phyloP scores from a whole-genome alignment of 1,140 invertebrate species.

The Pararge aegeria region DNA sequence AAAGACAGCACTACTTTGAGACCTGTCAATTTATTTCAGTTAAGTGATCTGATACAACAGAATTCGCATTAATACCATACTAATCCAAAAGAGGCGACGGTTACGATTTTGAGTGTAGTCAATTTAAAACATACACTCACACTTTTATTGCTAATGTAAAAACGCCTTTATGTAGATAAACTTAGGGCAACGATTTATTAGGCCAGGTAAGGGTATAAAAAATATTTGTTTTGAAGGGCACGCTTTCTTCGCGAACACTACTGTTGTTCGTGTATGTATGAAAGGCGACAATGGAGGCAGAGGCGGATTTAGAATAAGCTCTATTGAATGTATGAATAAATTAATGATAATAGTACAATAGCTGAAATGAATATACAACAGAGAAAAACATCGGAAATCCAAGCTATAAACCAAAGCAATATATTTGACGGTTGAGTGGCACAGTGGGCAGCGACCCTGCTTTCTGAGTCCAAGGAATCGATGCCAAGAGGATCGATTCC shows the following conservation, averaged over 20 bases:
- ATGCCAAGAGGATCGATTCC: too few relatives aligned
- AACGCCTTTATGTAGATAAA: constrained; percentile 20
- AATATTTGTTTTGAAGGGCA: constrained; percentile 61
- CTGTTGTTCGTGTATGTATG: constrained; percentile 57
- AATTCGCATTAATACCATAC: background rate
- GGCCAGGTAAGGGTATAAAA: constrained; percentile 36
- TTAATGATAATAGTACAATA: too few relatives aligned
- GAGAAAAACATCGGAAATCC: too few relatives aligned
- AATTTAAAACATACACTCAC: constrained; percentile 12
- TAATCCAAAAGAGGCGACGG: constrained; percentile 28
- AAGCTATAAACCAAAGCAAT: too few relatives aligned
- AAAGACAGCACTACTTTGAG: too few relatives aligned
- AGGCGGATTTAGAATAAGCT: constrained; percentile 36
- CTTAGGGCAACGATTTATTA: constrained; percentile 25
- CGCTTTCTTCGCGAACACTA: constrained; percentile 64
- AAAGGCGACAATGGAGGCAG: constrained; percentile 55
- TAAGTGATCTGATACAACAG: too few relatives aligned
- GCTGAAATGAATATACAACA: too few relatives aligned
- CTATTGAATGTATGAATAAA: background rate
- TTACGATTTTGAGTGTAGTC: constrained; percentile 21
- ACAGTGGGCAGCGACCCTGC: too few relatives aligned
- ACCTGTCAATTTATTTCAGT: too few relatives aligned
- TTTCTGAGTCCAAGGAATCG: too few relatives aligned
- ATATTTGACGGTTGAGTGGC: too few relatives aligned
- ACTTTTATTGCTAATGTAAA: constrained; percentile 21